Evolutionary conservation across 2,888 invertebrate species (phyloP).

Genomic region (Hybos culiciformis): DNA sequence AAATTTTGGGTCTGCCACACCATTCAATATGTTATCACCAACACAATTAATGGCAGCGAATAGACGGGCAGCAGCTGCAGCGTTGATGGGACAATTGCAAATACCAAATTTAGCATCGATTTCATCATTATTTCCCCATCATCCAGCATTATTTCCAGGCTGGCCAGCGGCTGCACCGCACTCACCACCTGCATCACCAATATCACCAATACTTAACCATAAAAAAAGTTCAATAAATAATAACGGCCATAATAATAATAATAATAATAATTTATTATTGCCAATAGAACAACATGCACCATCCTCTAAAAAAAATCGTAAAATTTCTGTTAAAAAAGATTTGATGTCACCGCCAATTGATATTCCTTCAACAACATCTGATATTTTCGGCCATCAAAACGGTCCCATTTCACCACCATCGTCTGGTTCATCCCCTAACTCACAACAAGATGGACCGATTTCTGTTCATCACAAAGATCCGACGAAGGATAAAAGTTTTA

Average conservation of each 20-base stretch:
- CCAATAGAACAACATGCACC: constrained; percentile 20
- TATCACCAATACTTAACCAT: constrained; percentile 22
- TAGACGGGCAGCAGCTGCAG: constrained; percentile 32
- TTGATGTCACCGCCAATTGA: constrained; percentile 27
- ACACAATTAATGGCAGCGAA: constrained; percentile 29
- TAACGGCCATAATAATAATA: constrained; percentile 7
- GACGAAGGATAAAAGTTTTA: constrained; percentile 68
- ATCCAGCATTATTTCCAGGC: constrained; percentile 30
- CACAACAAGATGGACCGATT: constrained; percentile 13
- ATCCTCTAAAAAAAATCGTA: constrained; percentile 26
- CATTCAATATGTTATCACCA: constrained; percentile 34
- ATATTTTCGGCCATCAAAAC: constrained; percentile 16
- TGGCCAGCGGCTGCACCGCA: constrained; percentile 27
- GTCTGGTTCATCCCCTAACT: constrained; percentile 42
- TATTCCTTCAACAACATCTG: constrained; percentile 16
- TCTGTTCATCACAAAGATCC: constrained; percentile 35
- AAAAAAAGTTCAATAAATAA: too few species aligned
- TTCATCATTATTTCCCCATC: constrained; percentile 30
- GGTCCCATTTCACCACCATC: constrained; percentile 41
- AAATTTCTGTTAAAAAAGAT: constrained; percentile 30
- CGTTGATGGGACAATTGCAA: constrained; percentile 33
- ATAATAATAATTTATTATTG: constrained; percentile 17
- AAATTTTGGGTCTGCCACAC: constrained; percentile 29
- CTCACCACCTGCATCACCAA: constrained; percentile 32
- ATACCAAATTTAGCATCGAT: constrained; percentile 30